Evolutionary conservation across 2,888 invertebrate species (phyloP), one percentile per base, ranked within the genome.

Genomic region (Trilocha varians): DNA sequence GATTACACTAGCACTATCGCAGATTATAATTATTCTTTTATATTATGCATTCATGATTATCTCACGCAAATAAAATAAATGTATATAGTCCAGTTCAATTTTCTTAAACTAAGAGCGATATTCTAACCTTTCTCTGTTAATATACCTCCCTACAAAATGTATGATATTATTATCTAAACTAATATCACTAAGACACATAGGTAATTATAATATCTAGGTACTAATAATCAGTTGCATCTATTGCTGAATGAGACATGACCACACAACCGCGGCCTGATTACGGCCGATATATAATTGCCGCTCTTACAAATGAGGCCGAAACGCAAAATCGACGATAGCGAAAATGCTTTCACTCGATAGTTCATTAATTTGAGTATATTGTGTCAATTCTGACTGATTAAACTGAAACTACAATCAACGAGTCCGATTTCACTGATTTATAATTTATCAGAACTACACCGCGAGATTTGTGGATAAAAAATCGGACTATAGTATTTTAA

Each of bases 311-410:
- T 77, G 79, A 79, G 71, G 57, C 59, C 57, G 62, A 69, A 71
- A 65, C 66, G 70, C 67, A 69, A 65, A 70, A 64, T 66, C 64
- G 65, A 53, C 66, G 70, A 73, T 73, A 66, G 58, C 59, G 62
- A 65, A 25, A 72, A 79, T 79, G 74, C 77, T 79, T 79, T 77
- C 70, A 63, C 66, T 70, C 66, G 70, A 70, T 73, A 69, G 65
- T 70, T 74, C 80, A 79, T 83, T 84, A 82, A 82, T 79, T 82
- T 79, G 77, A 70, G 67, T 66, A 70, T 71, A 80, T 80, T 83
- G 79, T 80, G 70, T 72, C 63, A 71, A 65, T 65, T 65, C 61
- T 64, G 65, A 70, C 69, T 73, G 74, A 75, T 76, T 72, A 69
- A 65, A 70, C 63, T 62, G 59, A 44, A 51, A 58, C 52, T 50